phyloP scores from a whole-genome alignment of 2,113 vertebrate genomes.

The Eptesicus fuscus region DNA sequence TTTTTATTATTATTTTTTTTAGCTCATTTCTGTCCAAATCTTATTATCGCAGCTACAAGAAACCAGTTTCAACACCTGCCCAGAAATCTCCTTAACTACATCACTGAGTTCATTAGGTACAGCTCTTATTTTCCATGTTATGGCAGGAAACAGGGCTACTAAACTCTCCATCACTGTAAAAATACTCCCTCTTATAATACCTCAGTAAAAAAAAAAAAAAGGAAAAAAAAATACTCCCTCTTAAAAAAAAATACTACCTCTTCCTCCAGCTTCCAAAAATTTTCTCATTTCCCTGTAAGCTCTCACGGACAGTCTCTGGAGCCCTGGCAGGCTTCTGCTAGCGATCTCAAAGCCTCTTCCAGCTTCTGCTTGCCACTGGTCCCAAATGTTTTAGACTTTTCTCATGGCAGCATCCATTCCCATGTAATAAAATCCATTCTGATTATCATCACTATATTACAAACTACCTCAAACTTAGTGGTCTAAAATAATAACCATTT shows the following conservation, averaged over 20 bases:
- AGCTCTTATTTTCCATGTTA: not conserved
- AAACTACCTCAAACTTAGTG: not conserved
- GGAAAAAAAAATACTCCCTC: not conserved
- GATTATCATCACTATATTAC: not conserved
- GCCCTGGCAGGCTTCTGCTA: not conserved
- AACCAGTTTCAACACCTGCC: not conserved
- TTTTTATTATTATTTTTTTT: not conserved
- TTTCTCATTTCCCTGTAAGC: not conserved
- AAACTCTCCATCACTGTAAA: not conserved
- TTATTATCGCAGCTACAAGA: not conserved
- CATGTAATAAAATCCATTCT: not conserved
- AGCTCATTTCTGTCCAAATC: not conserved
- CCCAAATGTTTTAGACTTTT: not conserved
- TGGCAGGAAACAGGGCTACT: not conserved
- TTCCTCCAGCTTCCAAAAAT: not conserved
- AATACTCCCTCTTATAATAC: not conserved
- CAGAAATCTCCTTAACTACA: not conserved
- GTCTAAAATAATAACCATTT: not conserved
- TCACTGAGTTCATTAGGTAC: not conserved
- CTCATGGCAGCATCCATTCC: not conserved
- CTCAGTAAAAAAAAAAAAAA: no score
- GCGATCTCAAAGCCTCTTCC: not conserved
- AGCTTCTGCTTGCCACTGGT: not conserved
- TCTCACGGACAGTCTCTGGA: not conserved
- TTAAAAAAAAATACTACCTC: not conserved